Conservation (phyloP, 2,797 vertebrate species). For the Phrynocephalus forsythii region DNA sequence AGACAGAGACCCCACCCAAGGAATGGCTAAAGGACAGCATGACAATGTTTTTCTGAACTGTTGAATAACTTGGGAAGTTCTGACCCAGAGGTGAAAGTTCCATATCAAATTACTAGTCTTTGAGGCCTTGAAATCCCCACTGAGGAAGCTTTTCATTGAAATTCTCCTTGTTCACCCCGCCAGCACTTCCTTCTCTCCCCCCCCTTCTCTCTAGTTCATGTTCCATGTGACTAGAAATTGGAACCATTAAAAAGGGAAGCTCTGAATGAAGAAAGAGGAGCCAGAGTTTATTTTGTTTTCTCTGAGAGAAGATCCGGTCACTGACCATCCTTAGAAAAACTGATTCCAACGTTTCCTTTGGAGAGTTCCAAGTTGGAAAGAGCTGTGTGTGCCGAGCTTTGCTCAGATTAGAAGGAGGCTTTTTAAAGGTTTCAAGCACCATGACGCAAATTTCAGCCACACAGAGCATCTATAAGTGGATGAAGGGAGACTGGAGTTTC, state of each 20-base stretch:
- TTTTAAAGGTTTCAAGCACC: slow-evolving; percentile 61
- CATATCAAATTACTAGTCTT: slow-evolving; percentile 44
- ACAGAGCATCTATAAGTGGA: slow-evolving; percentile 33
- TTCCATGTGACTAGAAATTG: slow-evolving; percentile 67
- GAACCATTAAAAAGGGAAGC: slow-evolving; percentile 69
- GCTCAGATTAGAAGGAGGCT: slow-evolving; percentile 61
- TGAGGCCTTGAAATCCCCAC: slow-evolving; percentile 48
- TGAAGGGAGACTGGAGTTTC: slow-evolving; percentile 18
- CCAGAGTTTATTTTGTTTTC: slow-evolving; percentile 69
- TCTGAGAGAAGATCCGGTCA: slow-evolving; percentile 67
- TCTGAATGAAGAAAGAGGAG: slow-evolving; percentile 67
- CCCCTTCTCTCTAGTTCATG: slow-evolving; percentile 37
- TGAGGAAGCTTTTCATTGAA: slow-evolving; percentile 61
- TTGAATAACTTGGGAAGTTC: slow-evolving; percentile 32
- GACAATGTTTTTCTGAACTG: slow-evolving; percentile 24
- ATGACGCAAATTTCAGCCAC: slow-evolving; percentile 55
- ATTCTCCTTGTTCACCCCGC: slow-evolving; percentile 39
- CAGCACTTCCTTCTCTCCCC: slow-evolving; percentile 32
- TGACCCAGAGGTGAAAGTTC: slow-evolving; percentile 30
- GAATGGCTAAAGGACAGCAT: neutral
- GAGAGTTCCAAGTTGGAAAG: slow-evolving; percentile 62
- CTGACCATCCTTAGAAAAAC: slow-evolving; percentile 55
- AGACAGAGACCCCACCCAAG: neutral
- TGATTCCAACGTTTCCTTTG: slow-evolving; percentile 52
- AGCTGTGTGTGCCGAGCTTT: slow-evolving; percentile 53